These are phyloP conservation scores for Drosophila quinaria DNA, from an alignment of 2,888 invertebrate genomes.

Conservation along the genomic window DNA sequence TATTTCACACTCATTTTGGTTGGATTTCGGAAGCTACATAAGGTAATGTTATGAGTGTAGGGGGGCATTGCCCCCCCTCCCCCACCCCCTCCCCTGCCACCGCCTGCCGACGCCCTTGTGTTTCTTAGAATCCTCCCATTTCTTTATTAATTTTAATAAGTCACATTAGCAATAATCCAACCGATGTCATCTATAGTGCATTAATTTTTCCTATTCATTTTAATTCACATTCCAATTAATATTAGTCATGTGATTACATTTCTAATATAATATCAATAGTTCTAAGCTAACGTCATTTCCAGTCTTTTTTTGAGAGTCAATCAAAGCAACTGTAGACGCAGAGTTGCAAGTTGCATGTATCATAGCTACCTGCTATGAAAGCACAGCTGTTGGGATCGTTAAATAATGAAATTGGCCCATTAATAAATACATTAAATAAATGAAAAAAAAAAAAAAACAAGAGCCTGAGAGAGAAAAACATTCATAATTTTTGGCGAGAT, in stretches of 20 bases:
- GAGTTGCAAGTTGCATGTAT: slow-evolving; percentile 17
- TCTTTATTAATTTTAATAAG: too few species aligned
- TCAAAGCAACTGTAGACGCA: slow-evolving; percentile 11
- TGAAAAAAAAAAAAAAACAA: neutral
- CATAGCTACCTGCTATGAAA: slow-evolving; percentile 22
- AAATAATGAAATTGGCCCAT: slow-evolving; percentile 26
- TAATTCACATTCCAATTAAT: neutral
- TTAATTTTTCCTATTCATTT: neutral
- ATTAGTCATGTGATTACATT: neutral
- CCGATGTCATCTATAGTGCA: neutral
- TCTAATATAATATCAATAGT: neutral
- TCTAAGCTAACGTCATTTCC: neutral
- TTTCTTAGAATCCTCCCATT: too few species aligned
- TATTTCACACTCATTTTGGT: too few species aligned
- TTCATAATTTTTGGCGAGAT: slow-evolving; percentile 47
- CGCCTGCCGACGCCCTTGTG: too few species aligned
- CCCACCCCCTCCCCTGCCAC: too few species aligned
- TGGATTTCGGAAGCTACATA: too few species aligned
- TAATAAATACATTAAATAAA: slow-evolving; percentile 40
- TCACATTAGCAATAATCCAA: too few species aligned
- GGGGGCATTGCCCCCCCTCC: too few species aligned
- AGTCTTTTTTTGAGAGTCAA: neutral
- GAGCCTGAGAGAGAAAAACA: slow-evolving; percentile 8
- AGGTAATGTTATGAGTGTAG: too few species aligned
- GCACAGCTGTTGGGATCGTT: slow-evolving; percentile 38